Base-by-base conservation (phyloP, 2,113 vertebrate genomes). In the Alouatta palliata region DNA sequence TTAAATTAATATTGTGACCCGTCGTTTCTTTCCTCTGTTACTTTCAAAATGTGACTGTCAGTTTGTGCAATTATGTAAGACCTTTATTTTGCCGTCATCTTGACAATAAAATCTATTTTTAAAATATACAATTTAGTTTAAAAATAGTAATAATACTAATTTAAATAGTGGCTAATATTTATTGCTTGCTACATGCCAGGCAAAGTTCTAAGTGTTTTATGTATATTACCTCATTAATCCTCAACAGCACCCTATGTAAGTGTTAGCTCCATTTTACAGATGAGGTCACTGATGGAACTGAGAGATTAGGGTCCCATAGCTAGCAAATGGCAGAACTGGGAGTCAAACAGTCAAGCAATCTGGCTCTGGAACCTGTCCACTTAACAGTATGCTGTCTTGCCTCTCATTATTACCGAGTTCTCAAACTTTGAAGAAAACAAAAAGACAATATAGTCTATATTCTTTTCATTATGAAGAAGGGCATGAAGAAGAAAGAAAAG, bases 101-200 rank as follows among this genome's bases (percentile, higher is more conserved):
- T 88, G 43, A 61, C 58, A 52, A 90, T 76, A 27, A 70, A 75
- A 82, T 90, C 37, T 82, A 43, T 85, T 71, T 91, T 95, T 49
- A 64, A 23, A 91, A n/a, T 91, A 84, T 86, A 64, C 45, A 91
- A 47, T 10, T 68, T 71, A 45, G 23, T 92, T 95, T 71, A 25
- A 86, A 87, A 70, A 56, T 91, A 79, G 64, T 88, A 70, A 88
- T 64, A 45, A 88, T 87, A 17, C n/a, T 75, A 14, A 70, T 95
- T 97, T 94, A 91, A 92, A 77, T 93, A 97, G 75, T 83, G 52
- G 37, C 68, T 89, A 76, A 27, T 49, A 80, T 75, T 85, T 85
- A 68, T 85, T 87, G 30, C 23, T 88, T 88, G 35, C 37, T 45
- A 0, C 91, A 47, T 91, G 64, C 81, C 56, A 84, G 76, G 49